phyloP scores from a whole-genome alignment of 2,113 vertebrate genomes.

The Lepus europaeus region DNA sequence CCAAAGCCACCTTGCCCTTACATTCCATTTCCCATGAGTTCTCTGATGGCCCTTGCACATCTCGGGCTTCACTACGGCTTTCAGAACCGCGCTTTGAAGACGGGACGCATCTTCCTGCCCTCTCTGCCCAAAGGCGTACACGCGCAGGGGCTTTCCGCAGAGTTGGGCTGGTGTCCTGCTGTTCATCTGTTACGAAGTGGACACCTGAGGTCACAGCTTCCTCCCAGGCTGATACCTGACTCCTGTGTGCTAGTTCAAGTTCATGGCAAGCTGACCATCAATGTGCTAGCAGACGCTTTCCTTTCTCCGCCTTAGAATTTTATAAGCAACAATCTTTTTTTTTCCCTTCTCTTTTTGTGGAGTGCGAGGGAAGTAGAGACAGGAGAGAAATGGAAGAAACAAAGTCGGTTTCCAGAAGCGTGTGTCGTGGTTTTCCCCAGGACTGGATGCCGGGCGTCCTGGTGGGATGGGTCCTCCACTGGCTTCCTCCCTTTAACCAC shows the following conservation, averaged over 20 bases:
- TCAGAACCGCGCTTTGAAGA: constrained; percentile 1
- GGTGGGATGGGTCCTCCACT: too few relatives aligned
- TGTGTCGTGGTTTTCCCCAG: constrained; percentile 32
- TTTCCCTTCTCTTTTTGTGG: constrained; percentile 23
- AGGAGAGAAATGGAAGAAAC: constrained; percentile 75
- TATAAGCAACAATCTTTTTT: constrained; percentile 72
- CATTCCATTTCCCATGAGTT: too few relatives aligned
- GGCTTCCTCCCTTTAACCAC: background rate
- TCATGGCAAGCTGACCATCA: constrained; percentile 77
- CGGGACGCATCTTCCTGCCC: background rate
- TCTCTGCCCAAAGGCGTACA: constrained; percentile 14
- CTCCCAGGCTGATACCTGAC: too few relatives aligned
- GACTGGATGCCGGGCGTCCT: background rate
- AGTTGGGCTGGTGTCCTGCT: background rate
- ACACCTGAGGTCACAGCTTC: background rate
- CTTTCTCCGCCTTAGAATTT: constrained; percentile 79
- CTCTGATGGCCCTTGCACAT: too few relatives aligned
- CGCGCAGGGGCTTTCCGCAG: background rate
- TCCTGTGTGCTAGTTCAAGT: constrained; percentile 65
- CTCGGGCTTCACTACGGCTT: background rate
- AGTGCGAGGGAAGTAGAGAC: constrained; percentile 51
- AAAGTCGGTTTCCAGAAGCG: constrained; percentile 73
- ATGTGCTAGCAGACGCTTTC: constrained; percentile 84
- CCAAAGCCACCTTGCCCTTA: too few relatives aligned
- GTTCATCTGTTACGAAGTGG: constrained; percentile 15